These are phyloP conservation scores for Alviniconcha strummeri DNA, from an alignment of 2,888 invertebrate species.

Conservation along the genomic window DNA sequence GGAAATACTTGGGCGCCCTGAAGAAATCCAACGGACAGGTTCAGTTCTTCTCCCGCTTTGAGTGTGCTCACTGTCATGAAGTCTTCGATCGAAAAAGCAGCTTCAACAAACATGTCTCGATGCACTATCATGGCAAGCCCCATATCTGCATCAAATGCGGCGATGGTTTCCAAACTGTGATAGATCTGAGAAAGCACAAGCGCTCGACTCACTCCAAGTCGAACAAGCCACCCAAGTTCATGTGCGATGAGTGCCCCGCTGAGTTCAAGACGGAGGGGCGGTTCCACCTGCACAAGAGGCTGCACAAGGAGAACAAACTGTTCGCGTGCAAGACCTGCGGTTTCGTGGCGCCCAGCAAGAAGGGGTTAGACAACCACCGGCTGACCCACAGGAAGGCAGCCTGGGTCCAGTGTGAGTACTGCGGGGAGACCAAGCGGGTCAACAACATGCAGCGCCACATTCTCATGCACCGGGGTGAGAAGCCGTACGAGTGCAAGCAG, in stretches of 20 bases:
- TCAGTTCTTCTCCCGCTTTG: background rate
- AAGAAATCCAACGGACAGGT: no score
- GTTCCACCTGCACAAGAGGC: background rate
- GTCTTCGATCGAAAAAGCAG: background rate
- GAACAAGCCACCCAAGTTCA: background rate
- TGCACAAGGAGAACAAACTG: background rate
- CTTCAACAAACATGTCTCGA: constrained; percentile 5
- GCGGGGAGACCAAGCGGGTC: background rate
- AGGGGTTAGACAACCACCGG: background rate
- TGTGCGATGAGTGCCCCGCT: background rate
- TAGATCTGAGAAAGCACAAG: no score
- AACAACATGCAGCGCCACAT: constrained; percentile 2
- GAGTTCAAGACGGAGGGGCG: background rate
- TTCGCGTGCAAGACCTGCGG: background rate
- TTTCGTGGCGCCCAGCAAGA: background rate
- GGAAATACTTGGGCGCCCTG: no score
- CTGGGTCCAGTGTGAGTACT: background rate
- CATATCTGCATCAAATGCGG: background rate
- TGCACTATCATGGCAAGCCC: background rate
- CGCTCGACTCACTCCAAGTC: no score
- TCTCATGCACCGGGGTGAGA: background rate
- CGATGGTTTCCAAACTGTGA: no score
- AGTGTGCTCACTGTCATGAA: constrained; percentile 1
- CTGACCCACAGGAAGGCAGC: constrained; percentile 1
- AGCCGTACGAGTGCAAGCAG: background rate